phyloP scores from a whole-genome alignment of 2,113 vertebrate genomes.

The Bubalus kerabau region DNA sequence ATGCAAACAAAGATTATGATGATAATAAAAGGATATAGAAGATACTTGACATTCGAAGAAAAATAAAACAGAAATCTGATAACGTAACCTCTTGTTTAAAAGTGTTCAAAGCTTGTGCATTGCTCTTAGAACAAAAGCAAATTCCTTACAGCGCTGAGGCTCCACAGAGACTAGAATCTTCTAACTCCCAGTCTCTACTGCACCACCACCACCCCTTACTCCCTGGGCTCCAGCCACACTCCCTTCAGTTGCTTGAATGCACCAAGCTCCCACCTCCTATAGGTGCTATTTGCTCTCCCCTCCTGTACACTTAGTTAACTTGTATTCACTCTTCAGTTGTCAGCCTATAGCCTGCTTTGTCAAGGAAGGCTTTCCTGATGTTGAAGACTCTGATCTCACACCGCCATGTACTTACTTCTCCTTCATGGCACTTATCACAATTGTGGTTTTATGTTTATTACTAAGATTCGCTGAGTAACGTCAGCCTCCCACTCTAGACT shows the following conservation, averaged over 20 bases:
- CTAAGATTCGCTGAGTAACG: not conserved
- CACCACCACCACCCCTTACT: not conserved
- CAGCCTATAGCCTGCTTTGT: not conserved
- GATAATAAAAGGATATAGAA: slow-evolving; percentile 61
- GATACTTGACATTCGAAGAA: slow-evolving; percentile 44
- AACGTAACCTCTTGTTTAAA: not conserved
- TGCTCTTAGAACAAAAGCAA: not conserved
- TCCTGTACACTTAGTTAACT: not conserved
- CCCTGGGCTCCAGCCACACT: not conserved
- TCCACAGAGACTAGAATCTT: not conserved
- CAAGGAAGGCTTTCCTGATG: not conserved
- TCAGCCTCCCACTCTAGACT: not conserved
- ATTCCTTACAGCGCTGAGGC: not conserved
- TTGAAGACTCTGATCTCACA: not conserved
- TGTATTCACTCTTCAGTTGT: not conserved
- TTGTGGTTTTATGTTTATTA: not conserved
- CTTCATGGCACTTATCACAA: not conserved
- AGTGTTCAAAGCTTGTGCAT: not conserved
- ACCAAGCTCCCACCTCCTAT: not conserved
- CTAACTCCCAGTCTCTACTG: not conserved
- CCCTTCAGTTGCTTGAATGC: not conserved
- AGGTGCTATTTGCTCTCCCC: not conserved
- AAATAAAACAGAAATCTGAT: not conserved
- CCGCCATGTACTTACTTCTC: not conserved
- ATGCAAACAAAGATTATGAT: slow-evolving; percentile 52